Conservation (phyloP, 2,113 vertebrate species). For the Glaucomys volans region DNA sequence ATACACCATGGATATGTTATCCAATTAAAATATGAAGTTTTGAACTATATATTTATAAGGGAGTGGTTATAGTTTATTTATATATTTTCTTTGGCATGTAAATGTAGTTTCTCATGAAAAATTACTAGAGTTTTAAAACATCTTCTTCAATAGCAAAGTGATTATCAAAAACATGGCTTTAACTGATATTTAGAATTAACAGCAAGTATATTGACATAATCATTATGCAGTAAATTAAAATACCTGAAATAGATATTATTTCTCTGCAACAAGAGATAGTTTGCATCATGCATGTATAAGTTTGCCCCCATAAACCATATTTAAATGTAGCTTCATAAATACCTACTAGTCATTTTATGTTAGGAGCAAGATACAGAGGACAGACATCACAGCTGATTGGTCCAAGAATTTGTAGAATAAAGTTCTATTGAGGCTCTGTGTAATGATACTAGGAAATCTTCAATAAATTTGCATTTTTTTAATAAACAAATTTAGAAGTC, state of each 20-base stretch:
- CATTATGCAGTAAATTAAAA: conserved; percentile 77
- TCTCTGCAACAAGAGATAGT: conserved; percentile 66
- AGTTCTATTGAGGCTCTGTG: conserved; percentile 1
- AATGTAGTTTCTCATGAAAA: conserved; percentile 71
- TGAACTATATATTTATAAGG: conserved; percentile 40
- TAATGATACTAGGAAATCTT: not conserved
- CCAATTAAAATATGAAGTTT: conserved; percentile 56
- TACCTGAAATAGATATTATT: not conserved
- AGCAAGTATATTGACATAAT: conserved; percentile 73
- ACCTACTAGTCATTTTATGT: conserved; percentile 56
- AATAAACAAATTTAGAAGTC: not conserved
- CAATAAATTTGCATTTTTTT: not conserved
- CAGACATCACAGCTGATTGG: not conserved
- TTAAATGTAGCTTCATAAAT: conserved; percentile 79
- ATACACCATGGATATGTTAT: not conserved
- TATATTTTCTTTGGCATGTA: conserved; percentile 73
- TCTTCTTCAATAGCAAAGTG: conserved; percentile 68
- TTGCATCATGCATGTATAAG: conserved; percentile 67
- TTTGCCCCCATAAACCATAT: conserved; percentile 74
- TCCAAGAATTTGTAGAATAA: not conserved
- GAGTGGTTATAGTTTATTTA: conserved; percentile 59
- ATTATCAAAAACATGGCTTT: conserved; percentile 76
- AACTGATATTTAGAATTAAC: conserved; percentile 76
- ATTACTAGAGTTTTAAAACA: conserved; percentile 67
- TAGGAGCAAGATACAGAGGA: conserved; percentile 53